Base-by-base conservation (phyloP, 2,113 vertebrate genomes). In the Pyxicephalus adspersus region DNA sequence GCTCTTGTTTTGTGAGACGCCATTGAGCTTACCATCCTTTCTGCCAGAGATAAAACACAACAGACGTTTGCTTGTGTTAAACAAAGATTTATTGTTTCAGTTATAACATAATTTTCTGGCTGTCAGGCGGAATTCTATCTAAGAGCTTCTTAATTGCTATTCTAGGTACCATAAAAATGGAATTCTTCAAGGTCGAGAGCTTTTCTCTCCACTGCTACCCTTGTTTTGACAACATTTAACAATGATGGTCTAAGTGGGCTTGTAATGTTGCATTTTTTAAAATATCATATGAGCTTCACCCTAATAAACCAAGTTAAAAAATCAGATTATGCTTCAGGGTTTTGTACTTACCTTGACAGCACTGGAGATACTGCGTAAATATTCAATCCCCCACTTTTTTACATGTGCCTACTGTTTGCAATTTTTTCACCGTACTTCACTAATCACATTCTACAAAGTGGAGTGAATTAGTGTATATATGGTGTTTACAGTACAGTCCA, bases 1-100 rank as follows among this genome's bases (percentile, higher is more conserved):
- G 66, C 77, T 75, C 64, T 18, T 29, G 34, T 52, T 64, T 68
- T 63, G 55, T 34, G 63, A 60, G 34, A 77, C 64, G 55, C 64
- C 13, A 20, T 55, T 71, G 34, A 25, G 15, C 74, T 55, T 77
- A 18, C 50, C 31, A 22, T 61, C 51, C 65, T n/a, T 11, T 54
- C 55, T 22, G 70, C 70, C 25, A 6, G 18, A 57, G 80, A 82
- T 82, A 75, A 82, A 45, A 52, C 8, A 22, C 60, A 55, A 66
- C 29, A 75, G 71, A 25, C 28, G 5, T 75, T 65, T 45, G 11
- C 70, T 66, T 57, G 52, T 23, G 11, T 82, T 45, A 64, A 81
- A 82, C 70, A 74, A 75, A 65, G 63, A 75, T 82, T 66, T 75
- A 82, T 66, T 82, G 80, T 82, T 82, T 75, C 71, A 66, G 58